Evolutionary conservation across 2,113 vertebrate genomes (phyloP).

Genomic region (Cisticola juncidis): DNA sequence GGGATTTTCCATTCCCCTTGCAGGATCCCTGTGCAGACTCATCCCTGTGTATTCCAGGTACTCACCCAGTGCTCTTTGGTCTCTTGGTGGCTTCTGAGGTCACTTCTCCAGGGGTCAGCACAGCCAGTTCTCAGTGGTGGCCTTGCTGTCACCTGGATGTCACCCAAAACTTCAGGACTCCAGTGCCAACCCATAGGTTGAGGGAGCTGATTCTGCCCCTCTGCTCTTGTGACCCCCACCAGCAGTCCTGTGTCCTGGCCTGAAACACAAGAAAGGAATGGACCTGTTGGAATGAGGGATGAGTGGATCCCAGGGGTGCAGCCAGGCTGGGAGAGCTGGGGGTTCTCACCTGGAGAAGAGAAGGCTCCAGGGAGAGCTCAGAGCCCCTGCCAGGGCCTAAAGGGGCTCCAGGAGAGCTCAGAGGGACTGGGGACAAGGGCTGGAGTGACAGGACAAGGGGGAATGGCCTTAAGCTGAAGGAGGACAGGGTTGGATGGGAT

Average conservation of each 20-base stretch:
- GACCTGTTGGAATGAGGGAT: neutral
- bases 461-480: neutral
- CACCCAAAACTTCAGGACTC: neutral
- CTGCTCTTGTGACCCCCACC: neutral
- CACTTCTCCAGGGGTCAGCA: neutral
- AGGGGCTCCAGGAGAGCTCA: neutral
- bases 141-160: neutral
- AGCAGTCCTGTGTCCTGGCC: neutral
- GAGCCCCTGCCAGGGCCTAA: neutral
- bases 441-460: neutral
- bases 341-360: neutral
- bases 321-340: neutral
- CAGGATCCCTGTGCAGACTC: neutral
- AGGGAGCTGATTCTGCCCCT: neutral
- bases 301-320: neutral
- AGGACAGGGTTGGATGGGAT: neutral
- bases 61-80: neutral
- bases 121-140: accelerated
- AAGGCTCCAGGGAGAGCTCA: neutral
- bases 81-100: neutral
- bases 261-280: neutral
- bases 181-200: neutral
- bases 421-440: neutral
- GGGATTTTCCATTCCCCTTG: neutral
- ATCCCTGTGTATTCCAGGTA: too few species aligned